Percentiles rank a stretch among this genome's conserved stretches.
phyloP scores from a whole-genome alignment of 2,113 vertebrate species.

The Chaetura pelagica region DNA sequence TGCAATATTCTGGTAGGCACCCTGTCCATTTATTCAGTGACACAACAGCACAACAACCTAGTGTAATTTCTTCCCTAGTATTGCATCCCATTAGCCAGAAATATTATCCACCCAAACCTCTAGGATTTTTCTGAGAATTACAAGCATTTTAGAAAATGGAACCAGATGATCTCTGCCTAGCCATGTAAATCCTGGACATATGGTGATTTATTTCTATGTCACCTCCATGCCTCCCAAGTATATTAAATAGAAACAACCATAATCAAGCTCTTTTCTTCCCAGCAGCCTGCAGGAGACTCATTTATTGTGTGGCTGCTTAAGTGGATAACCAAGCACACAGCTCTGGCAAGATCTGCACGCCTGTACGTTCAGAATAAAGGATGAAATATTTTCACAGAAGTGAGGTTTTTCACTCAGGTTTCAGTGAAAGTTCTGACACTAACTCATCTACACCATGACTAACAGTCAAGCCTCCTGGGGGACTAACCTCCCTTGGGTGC shows the following conservation, averaged over 20 bases:
- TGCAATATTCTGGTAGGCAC: neutral
- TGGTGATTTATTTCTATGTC: conserved; percentile 27
- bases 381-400: neutral
- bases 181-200: conserved; percentile 15
- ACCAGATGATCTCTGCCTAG: conserved; percentile 41
- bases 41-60: neutral
- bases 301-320: conserved; percentile 16
- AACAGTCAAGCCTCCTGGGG: neutral
- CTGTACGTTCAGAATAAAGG: neutral
- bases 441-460: neutral
- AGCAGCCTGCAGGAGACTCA: conserved; percentile 23
- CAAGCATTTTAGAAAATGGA: conserved; percentile 31
- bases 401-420: neutral
- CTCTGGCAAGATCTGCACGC: neutral
- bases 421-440: neutral
- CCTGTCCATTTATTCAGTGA: neutral
- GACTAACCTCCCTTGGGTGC: too few species aligned
- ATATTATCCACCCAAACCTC: neutral
- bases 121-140: conserved; percentile 28
- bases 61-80: neutral
- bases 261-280: conserved; percentile 45
- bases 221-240: conserved; percentile 41
- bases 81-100: conserved; percentile 4
- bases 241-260: conserved; percentile 41
- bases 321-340: neutral